Conservation (phyloP, 1,140 invertebrate species). For the Andrena cerasifolii region DNA sequence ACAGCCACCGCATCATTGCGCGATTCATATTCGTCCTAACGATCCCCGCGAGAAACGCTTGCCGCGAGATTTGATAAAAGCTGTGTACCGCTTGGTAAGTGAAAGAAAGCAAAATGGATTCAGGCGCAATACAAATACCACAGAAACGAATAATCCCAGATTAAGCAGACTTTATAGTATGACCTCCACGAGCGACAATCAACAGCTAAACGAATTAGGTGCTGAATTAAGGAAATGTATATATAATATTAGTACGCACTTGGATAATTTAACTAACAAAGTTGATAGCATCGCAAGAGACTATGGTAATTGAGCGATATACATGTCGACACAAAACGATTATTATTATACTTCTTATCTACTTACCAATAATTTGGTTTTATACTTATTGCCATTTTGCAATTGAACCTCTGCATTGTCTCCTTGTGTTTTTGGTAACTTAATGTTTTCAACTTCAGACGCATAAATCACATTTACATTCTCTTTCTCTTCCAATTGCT, state of each 20-base stretch:
- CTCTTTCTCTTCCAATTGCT: slow-evolving; percentile 77
- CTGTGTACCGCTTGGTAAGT: slow-evolving; percentile 88
- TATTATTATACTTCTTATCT: slow-evolving; percentile 11
- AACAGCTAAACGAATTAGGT: slow-evolving; percentile 71
- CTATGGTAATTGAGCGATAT: neutral
- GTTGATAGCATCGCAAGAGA: slow-evolving; percentile 71
- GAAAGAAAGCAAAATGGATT: slow-evolving; percentile 83
- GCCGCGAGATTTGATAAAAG: slow-evolving; percentile 88
- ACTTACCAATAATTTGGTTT: slow-evolving; percentile 77
- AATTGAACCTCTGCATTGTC: slow-evolving; percentile 66
- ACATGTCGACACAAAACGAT: no score
- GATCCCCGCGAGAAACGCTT: slow-evolving; percentile 90
- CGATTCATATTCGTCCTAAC: slow-evolving; percentile 88
- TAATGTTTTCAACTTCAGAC: slow-evolving; percentile 72
- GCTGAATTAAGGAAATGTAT: slow-evolving; percentile 73
- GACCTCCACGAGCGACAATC: slow-evolving; percentile 60
- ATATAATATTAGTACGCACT: slow-evolving; percentile 65
- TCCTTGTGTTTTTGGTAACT: slow-evolving; percentile 59
- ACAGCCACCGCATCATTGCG: slow-evolving; percentile 87
- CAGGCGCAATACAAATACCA: slow-evolving; percentile 38
- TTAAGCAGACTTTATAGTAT: slow-evolving; percentile 70
- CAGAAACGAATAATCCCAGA: slow-evolving; percentile 44
- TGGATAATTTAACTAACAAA: slow-evolving; percentile 70
- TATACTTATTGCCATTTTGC: slow-evolving; percentile 73
- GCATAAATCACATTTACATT: slow-evolving; percentile 78